phyloP scores from a whole-genome alignment of 2,888 invertebrate species.

The Hirtodrosophila trivittata region DNA sequence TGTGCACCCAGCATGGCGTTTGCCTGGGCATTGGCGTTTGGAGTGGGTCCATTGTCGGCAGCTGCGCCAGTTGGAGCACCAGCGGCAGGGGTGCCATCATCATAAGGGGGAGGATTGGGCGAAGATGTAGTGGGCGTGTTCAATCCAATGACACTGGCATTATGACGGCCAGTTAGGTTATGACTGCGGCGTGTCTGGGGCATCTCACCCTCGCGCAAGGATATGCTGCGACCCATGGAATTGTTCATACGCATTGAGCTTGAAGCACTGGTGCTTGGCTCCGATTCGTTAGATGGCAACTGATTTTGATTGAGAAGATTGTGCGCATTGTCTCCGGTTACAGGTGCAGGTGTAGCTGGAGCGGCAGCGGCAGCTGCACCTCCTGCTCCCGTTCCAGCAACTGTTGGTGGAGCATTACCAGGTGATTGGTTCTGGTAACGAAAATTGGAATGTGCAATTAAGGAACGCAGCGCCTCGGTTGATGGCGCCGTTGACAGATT shows the following conservation, averaged over 20 bases:
- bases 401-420: constrained; percentile 20
- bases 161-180: constrained; percentile 40
- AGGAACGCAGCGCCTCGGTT: constrained; percentile 77
- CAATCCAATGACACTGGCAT: constrained; percentile 56
- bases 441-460: constrained; percentile 76
- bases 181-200: constrained; percentile 39
- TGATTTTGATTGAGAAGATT: constrained; percentile 41
- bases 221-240: constrained; percentile 62
- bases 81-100: constrained; percentile 12
- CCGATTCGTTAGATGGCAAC: constrained; percentile 8
- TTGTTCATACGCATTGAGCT: constrained; percentile 23
- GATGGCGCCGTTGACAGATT: constrained; percentile 78
- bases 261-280: constrained; percentile 28
- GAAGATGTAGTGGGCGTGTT: constrained; percentile 21
- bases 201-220: constrained; percentile 66
- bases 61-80: constrained; percentile 15
- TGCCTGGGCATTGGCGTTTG: constrained; percentile 23
- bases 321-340: constrained; percentile 52
- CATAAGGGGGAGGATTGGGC: constrained; percentile 13
- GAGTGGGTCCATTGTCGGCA: background rate
- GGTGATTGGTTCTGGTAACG: constrained; percentile 68
- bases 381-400: background rate
- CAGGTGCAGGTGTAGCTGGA: background rate
- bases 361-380: background rate
- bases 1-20: constrained; percentile 31